A percentile compares a stretch with the other conserved stretches of the same genome.
These are phyloP conservation scores for Musca domestica DNA, from an alignment of 1,140 invertebrate genomes.

Conservation along the genomic window DNA sequence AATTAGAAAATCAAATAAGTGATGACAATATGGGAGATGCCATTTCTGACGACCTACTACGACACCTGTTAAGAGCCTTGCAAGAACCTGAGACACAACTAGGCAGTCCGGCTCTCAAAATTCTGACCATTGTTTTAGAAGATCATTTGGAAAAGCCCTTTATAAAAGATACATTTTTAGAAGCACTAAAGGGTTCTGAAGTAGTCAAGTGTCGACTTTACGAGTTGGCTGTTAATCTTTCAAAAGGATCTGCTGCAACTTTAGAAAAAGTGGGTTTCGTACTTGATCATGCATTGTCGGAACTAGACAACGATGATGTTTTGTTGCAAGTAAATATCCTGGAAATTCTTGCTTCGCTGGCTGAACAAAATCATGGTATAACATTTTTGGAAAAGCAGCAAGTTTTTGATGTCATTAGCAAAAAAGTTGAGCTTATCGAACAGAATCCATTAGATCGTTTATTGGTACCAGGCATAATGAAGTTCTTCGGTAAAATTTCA, in stretches of 20 bases:
- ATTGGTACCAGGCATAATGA: constrained; percentile 72
- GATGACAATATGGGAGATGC: background rate
- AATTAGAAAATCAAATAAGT: constrained; percentile 17
- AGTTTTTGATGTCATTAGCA: constrained; percentile 63
- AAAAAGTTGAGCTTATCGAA: constrained; percentile 59
- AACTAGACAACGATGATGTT: constrained; percentile 71
- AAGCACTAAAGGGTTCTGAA: constrained; percentile 33
- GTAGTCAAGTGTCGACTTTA: constrained; percentile 53
- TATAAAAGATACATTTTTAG: constrained; percentile 34
- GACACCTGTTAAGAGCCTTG: constrained; percentile 37
- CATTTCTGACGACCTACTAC: constrained; percentile 1
- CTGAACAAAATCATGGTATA: constrained; percentile 66
- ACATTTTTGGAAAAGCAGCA: constrained; percentile 67
- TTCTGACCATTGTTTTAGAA: constrained; percentile 42
- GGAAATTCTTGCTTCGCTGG: constrained; percentile 71
- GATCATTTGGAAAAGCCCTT: constrained; percentile 40
- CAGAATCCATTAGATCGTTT: constrained; percentile 63
- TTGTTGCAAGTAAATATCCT: constrained; percentile 74
- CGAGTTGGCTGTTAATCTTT: constrained; percentile 68
- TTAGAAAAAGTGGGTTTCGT: constrained; percentile 65
- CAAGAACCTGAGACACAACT: constrained; percentile 29
- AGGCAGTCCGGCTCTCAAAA: constrained; percentile 32
- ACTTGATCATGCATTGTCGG: constrained; percentile 64
- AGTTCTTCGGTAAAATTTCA: constrained; percentile 80
- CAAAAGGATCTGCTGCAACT: constrained; percentile 58